A percentile compares a stretch with the other conserved stretches of the same genome.
These are phyloP conservation scores for Prorops nasuta DNA, from an alignment of 1,140 invertebrate species.

Conservation along the genomic window DNA sequence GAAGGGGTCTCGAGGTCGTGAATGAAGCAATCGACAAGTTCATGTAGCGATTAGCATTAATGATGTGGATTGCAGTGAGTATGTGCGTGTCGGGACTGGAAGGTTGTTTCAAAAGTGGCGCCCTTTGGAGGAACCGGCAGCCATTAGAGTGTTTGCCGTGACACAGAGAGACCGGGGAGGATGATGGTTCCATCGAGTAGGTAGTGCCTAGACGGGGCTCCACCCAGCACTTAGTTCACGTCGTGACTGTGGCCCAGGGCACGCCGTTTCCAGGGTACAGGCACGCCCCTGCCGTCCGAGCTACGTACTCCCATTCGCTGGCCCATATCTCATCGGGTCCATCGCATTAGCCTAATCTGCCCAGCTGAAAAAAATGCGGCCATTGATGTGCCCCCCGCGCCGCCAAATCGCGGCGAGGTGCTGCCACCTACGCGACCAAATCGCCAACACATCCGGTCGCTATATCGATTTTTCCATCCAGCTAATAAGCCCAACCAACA, in stretches of 20 bases:
- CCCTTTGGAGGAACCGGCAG: slow-evolving; percentile 40
- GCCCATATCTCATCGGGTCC: slow-evolving; percentile 55
- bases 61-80: too few species aligned
- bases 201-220: slow-evolving; percentile 55
- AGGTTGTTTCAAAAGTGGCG: slow-evolving; percentile 51
- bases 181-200: slow-evolving; percentile 56
- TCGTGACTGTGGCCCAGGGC: slow-evolving; percentile 49
- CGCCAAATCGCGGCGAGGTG: slow-evolving; percentile 48
- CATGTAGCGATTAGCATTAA: too few species aligned
- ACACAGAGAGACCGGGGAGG: slow-evolving; percentile 36
- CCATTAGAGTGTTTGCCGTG: slow-evolving; percentile 48
- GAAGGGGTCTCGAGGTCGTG: too few species aligned
- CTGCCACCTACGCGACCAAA: slow-evolving; percentile 44
- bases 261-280: slow-evolving; percentile 53
- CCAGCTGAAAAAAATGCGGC: slow-evolving; percentile 45
- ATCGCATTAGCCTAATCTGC: slow-evolving; percentile 55
- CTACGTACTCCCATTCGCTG: slow-evolving; percentile 53
- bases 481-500: too few species aligned
- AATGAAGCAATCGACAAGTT: too few species aligned
- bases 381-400: slow-evolving; percentile 44
- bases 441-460: slow-evolving; percentile 34
- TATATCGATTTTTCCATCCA: slow-evolving; percentile 49
- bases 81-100: too few species aligned
- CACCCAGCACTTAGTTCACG: slow-evolving; percentile 56
- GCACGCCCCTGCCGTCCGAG: slow-evolving; percentile 48